A percentile compares a stretch with the other conserved stretches of the same genome.
phyloP scores from a whole-genome alignment of 1,140 invertebrate genomes.

The Drosophila arawakana region DNA sequence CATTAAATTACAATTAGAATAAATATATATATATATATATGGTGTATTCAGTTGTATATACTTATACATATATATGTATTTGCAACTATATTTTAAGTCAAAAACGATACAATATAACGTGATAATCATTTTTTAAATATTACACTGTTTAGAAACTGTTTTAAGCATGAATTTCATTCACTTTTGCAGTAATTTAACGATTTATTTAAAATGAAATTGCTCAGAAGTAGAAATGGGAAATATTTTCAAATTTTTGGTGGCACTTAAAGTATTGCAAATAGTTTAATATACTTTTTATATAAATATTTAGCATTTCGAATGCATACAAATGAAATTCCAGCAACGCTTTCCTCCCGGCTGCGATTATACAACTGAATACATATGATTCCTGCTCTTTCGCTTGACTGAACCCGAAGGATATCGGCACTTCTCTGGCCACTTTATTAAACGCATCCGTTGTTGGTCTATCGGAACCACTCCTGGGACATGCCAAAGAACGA shows the following conservation, averaged over 20 bases:
- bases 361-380: conserved; percentile 37
- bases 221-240: background rate
- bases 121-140: conserved; percentile 5
- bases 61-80: conserved; percentile 17
- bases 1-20: conserved; percentile 51
- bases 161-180: too few species aligned
- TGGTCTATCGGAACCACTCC: conserved; percentile 88
- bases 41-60: background rate
- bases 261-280: background rate
- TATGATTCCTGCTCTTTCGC: conserved; percentile 34
- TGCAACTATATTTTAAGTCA: conserved; percentile 40
- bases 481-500: conserved; percentile 92
- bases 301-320: conserved; percentile 52
- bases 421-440: conserved; percentile 63
- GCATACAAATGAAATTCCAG: conserved; percentile 13
- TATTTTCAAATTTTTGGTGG: conserved; percentile 2
- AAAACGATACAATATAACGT: conserved; percentile 49
- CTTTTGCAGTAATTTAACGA: background rate
- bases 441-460: conserved; percentile 42
- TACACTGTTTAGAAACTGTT: background rate
- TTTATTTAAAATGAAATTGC: conserved; percentile 1
- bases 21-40: conserved; percentile 6
- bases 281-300: conserved; percentile 1
- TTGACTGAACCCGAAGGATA: conserved; percentile 37
- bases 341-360: background rate